Conservation (phyloP, 1,140 invertebrate genomes). For the Dryas iulia region DNA sequence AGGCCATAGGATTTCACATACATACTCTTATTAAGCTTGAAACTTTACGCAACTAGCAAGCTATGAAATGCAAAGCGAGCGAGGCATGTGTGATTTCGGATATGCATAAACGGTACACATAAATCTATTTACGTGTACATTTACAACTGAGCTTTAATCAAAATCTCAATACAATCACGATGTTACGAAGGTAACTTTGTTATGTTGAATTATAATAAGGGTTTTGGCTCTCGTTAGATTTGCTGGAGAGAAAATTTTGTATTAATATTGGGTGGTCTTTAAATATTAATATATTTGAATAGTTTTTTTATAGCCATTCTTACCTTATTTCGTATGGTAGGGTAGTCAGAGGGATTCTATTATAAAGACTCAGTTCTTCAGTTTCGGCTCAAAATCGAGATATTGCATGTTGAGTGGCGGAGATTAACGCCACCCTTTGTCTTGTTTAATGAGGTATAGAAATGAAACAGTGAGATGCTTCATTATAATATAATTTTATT, state of each 20-base stretch:
- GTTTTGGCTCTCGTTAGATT: background rate
- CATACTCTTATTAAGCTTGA: background rate
- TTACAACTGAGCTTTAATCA: slow-evolving; percentile 14
- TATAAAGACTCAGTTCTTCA: too few relatives aligned
- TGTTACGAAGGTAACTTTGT: slow-evolving; percentile 7
- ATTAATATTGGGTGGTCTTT: background rate
- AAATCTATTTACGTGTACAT: slow-evolving; percentile 24
- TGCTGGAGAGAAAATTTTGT: background rate
- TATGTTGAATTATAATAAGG: background rate
- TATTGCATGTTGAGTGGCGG: too few relatives aligned
- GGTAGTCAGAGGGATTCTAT: too few relatives aligned
- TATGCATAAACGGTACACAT: slow-evolving; percentile 25
- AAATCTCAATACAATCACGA: slow-evolving; percentile 23
- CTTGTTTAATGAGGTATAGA: too few relatives aligned
- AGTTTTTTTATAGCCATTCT: too few relatives aligned
- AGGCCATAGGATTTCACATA: background rate
- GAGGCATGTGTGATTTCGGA: slow-evolving; percentile 24
- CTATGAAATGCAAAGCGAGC: slow-evolving; percentile 21
- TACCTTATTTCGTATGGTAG: too few relatives aligned
- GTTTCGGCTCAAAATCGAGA: too few relatives aligned
- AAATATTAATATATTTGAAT: background rate
- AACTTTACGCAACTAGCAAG: too few relatives aligned
- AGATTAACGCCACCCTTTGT: too few relatives aligned
- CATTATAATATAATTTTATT: too few relatives aligned
- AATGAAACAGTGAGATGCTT: too few relatives aligned